Evolutionary conservation across 1,140 invertebrate genomes (phyloP), one percentile per base, ranked within the genome.

Genomic region (Aphelenchoides avenae): DNA sequence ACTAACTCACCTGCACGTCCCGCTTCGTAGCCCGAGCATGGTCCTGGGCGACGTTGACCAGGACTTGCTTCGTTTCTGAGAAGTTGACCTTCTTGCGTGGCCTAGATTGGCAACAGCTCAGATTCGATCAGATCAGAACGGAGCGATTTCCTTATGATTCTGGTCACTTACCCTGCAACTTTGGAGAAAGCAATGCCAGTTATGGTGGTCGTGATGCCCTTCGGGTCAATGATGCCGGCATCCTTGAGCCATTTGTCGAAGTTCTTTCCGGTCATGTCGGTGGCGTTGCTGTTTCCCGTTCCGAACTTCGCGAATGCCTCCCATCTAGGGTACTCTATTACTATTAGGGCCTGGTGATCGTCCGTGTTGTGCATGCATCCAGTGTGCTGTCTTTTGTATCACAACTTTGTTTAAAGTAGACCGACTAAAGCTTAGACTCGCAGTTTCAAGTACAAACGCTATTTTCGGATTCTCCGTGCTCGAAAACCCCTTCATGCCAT

Each of bases 211-310:
- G 88, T 88, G 52, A 89, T 86, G 67, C 86, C 88, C 78, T 89
- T 90, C 0, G 84, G 85, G 65, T 91, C 89, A 47, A 92, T 87
- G n/a, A 92, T 87, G 73, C 87, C 86, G 0, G 89, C 89, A 75
- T 92, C 89, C 67, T 91, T 91, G 85, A 92, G 87, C 89, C 89
- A 92, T 78, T 91, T 91, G 78, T 92, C 89, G 69, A 87, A 87
- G 75, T 91, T 89, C 0, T 89, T 90, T 44, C 91, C 87, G 20
- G 83, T 81, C 76, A 87, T 89, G 5, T 89, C 89, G 70, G 89
- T 87, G 7, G 86, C 87, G 69, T 89, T 89, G 1, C 82, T n/a
- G n/a, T n/a, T n/a, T n/a, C 82, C 81, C 73, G 91, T 88, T 1
- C 89, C 89, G 70, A 91, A 91, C 79, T 89, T 89, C 1, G 87